A percentile compares a stretch with the other conserved stretches of the same genome.
Evolutionary conservation across 2,888 invertebrate genomes (phyloP).

Genomic region (Athetis lepigone): DNA sequence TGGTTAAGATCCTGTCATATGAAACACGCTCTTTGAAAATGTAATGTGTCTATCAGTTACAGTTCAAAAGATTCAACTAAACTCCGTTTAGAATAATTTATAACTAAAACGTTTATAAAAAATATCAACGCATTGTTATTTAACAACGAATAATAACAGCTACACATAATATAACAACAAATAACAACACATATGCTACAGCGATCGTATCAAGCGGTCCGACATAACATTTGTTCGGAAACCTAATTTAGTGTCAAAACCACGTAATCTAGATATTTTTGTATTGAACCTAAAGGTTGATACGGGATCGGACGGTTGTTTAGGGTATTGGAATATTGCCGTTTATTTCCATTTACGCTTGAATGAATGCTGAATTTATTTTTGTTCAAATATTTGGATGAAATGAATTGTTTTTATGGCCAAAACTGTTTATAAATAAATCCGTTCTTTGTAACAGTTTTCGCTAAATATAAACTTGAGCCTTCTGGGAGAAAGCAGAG

Average conservation of each 20-base stretch:
- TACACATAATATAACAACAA: neutral
- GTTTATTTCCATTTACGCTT: conserved; percentile 26
- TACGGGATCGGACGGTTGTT: conserved; percentile 16
- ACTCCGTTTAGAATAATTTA: too few relatives aligned
- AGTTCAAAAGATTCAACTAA: too few relatives aligned
- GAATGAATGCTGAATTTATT: conserved; percentile 18
- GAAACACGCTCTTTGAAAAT: too few relatives aligned
- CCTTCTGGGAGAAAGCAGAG: too few relatives aligned
- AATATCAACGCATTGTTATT: too few relatives aligned
- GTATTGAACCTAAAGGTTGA: conserved; percentile 28
- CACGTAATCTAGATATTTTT: conserved; percentile 40
- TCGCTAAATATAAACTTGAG: too few relatives aligned
- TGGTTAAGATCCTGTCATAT: too few relatives aligned
- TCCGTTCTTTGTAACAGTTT: neutral
- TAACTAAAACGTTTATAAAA: too few relatives aligned
- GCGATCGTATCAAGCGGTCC: conserved; percentile 32
- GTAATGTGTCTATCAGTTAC: too few relatives aligned
- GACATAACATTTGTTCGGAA: conserved; percentile 30
- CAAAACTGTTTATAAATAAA: neutral
- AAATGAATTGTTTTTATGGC: neutral
- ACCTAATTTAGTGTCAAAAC: conserved; percentile 41
- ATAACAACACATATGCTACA: conserved; percentile 2
- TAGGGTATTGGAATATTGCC: conserved; percentile 19
- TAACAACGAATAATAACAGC: neutral
- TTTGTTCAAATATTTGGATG: neutral